Evolutionary conservation across 2,113 vertebrate species (phyloP).

Genomic region (Notothenia rossii): DNA sequence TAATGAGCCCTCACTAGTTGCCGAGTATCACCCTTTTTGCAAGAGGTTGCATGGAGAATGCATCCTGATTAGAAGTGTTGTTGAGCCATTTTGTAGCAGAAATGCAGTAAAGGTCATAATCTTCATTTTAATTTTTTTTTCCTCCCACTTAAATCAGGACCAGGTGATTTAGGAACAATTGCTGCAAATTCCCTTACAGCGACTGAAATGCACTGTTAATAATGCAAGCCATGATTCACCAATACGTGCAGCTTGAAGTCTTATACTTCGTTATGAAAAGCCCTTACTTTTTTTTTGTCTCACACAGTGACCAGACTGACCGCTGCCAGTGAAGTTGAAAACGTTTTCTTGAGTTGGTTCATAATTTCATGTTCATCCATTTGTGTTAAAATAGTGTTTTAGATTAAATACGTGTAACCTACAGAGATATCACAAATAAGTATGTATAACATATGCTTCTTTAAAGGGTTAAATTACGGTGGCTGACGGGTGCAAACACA

Average conservation of each 20-base stretch:
- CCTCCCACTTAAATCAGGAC: constrained; percentile 4
- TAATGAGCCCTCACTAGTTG: constrained; percentile 82
- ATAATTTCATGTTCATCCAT: not conserved
- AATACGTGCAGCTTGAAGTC: not conserved
- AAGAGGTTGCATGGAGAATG: constrained; percentile 67
- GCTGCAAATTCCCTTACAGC: not conserved
- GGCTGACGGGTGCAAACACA: too few relatives aligned
- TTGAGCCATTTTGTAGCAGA: constrained; percentile 47
- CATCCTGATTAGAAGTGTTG: constrained; percentile 66
- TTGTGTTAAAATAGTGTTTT: too few relatives aligned
- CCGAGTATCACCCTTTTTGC: constrained; percentile 75
- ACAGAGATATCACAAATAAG: too few relatives aligned
- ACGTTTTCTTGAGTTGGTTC: too few relatives aligned
- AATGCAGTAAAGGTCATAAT: constrained; percentile 50
- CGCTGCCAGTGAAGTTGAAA: not conserved
- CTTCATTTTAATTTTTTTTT: constrained; percentile 7
- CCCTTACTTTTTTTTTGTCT: not conserved
- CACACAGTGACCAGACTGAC: not conserved
- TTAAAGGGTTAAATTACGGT: too few relatives aligned
- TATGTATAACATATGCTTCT: too few relatives aligned
- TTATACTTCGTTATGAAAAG: not conserved
- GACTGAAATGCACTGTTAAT: constrained; percentile 23
- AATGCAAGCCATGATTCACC: constrained; percentile 45
- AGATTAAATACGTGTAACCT: too few relatives aligned
- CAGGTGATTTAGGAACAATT: constrained; percentile 14